A percentile compares a stretch with the other conserved stretches of the same genome.
These are phyloP conservation scores for Epizoanthus rinbou DNA, from an alignment of 92 coral and sea anemone species.

Conservation along the genomic window DNA sequence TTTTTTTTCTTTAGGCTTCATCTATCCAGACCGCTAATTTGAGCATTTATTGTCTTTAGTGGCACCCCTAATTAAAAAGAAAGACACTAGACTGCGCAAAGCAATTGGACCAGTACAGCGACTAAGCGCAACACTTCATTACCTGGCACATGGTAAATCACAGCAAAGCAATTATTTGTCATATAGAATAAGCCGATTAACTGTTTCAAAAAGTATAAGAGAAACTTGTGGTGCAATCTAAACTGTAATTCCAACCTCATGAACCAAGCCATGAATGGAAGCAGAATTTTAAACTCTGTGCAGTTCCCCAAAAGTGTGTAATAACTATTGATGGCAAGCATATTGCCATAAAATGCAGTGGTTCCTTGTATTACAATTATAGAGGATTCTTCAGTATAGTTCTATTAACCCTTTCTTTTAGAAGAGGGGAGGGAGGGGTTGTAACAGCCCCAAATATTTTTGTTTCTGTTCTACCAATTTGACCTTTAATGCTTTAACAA, in stretches of 20 bases:
- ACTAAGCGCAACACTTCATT: not conserved
- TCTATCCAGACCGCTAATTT: not conserved
- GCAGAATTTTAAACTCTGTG: constrained; percentile 25
- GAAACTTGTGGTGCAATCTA: constrained; percentile 38
- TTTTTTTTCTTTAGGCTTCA: no score
- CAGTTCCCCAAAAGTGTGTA: constrained; percentile 17
- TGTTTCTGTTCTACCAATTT: no score
- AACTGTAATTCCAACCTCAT: constrained; percentile 15
- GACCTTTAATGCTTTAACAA: no score
- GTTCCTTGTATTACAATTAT: constrained; percentile 37
- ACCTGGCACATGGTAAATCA: constrained; percentile 11
- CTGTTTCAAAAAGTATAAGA: constrained; percentile 27
- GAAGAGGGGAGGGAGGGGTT: no score
- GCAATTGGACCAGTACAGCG: constrained; percentile 19
- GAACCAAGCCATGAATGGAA: constrained; percentile 11
- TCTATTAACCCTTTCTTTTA: no score
- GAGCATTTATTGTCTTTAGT: constrained; percentile 32
- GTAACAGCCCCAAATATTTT: no score
- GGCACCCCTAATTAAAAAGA: not conserved
- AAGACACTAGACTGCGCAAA: constrained; percentile 30
- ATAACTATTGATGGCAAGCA: no score
- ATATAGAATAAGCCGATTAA: constrained; percentile 19
- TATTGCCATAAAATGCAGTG: not conserved
- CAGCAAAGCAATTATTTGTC: constrained; percentile 18
- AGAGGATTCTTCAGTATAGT: constrained; percentile 10